Evolutionary conservation across 1,140 invertebrate genomes (phyloP).

Genomic region (Plectrocnemia conspersa): DNA sequence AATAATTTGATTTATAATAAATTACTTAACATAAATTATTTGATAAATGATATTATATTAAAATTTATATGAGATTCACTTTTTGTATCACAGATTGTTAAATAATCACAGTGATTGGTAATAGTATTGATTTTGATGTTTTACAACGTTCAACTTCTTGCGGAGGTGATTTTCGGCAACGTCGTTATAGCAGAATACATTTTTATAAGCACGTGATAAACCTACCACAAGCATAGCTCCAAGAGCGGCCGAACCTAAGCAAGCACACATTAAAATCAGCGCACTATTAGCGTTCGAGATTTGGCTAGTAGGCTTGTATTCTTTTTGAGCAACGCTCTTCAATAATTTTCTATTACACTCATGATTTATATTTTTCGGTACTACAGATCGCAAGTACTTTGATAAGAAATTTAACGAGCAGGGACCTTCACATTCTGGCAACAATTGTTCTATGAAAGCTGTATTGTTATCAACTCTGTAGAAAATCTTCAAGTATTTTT

Average conservation of each 20-base stretch:
- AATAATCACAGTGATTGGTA: too few species aligned
- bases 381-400: not conserved
- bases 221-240: slow-evolving; percentile 22
- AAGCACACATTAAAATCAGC: not conserved
- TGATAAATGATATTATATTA: too few species aligned
- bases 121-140: too few species aligned
- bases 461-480: slow-evolving; percentile 16
- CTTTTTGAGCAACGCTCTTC: too few species aligned
- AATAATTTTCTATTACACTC: slow-evolving; percentile 20
- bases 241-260: slow-evolving; percentile 6
- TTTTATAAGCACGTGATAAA: too few species aligned
- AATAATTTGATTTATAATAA: too few species aligned
- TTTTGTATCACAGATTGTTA: too few species aligned
- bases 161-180: too few species aligned
- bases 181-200: too few species aligned
- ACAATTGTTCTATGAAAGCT: not conserved
- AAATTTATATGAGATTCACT: too few species aligned
- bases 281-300: not conserved
- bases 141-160: too few species aligned
- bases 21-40: too few species aligned
- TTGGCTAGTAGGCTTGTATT: not conserved
- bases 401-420: slow-evolving; percentile 17
- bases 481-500: slow-evolving; percentile 16
- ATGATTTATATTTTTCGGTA: slow-evolving; percentile 17
- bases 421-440: slow-evolving; percentile 15